Evolutionary conservation across 2,797 vertebrate genomes (phyloP), one percentile per base, ranked within the genome.

Genomic region (Lycodopsis pacificus): DNA sequence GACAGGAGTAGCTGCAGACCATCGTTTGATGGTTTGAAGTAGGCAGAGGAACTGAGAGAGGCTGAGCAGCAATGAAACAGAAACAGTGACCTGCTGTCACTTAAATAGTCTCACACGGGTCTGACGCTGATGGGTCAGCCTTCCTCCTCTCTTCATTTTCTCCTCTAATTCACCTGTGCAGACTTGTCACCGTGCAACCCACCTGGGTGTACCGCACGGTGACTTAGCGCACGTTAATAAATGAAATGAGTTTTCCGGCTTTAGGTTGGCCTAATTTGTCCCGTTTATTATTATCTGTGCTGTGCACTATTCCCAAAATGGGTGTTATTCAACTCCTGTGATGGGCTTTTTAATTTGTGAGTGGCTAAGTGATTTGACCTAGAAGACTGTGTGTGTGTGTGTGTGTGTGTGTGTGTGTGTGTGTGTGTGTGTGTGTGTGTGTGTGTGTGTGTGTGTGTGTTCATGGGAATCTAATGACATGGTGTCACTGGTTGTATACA

Each of bases 261-360:
- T 70, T 22, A 40, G 71, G 25, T 86, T 90, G 88, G 77, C 88
- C 89, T 89, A 79, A 88, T 91, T 93, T 91, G 80, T 74, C 48
- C 69, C 15, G 4, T 83, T 85, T 93, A 89, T 92, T 89, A 89
- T 91, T 90, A 90, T 90, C 86, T 71, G 68, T 25, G 14, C 73
- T 56, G 67, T 65, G 80, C 49, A 25, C 72, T 86, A 88, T 84
- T 92, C 86, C 89, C 89, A 76, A 79, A 82, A 79, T 64, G 75
- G 22, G 64, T 78, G 63, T 87, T 83, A 86, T 86, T 89, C 77
- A 85, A 87, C 81, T 83, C 84, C 83, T 84, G 77, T 58, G 80
- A 89, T 48, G 54, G 85, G 87, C 67, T 87, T 92, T 91, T 92
- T 89, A 90, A 91, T 92, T 90, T 85, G 71, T 86, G 69, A 89